Evolutionary conservation across 2,888 invertebrate genomes (phyloP), one percentile per base, ranked within the genome.

Genomic region (Leptopilina syphax): DNA sequence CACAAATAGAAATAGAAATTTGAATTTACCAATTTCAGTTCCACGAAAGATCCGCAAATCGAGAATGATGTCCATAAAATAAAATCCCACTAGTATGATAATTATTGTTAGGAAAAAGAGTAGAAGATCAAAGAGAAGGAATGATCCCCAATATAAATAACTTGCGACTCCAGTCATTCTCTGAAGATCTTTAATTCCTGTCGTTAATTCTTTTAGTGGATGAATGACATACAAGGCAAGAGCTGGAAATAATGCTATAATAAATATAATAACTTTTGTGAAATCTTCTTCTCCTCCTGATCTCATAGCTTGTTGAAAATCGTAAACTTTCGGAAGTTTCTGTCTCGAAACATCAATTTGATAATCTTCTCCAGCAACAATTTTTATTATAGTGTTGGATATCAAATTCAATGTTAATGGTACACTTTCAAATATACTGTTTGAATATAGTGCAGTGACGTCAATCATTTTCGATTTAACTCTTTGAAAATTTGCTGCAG

Each of bases 181-280:
- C 91, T 96, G 96, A 57, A 96, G 89, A 85, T 95, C 95, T 41
- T 96, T 95, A 65, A 96, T 93, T 77, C 94, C 94, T 1, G 93
- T 93, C 6, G 90, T 88, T 10, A 94, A 93, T 91, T 97, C 96
- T 78, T 92, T 92, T 84, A 95, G 93, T 5, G 96, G 95, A 79
- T 96, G 93, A 0, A 94, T 90, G 1, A 94, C 92, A 82, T 94
- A 94, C 84, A 94, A 92, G 0, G 93, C 92, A 0, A 85, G 70
- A 27, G 87, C 84, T 0, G 87, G 83, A 54, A 87, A 89, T 47
- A 88, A 86, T 76, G 85, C 88, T 34, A 79, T 83, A 12, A 83
- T 87, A 78, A 86, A 90, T 34, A 85, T 66, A 18, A 86, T 80
- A 7, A 84, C 87, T 57, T 85, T 84, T 9, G 79, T 82, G 10